These are phyloP conservation scores for Ditylenchus dipsaci DNA, from an alignment of 1,140 invertebrate species.

Conservation along the genomic window DNA sequence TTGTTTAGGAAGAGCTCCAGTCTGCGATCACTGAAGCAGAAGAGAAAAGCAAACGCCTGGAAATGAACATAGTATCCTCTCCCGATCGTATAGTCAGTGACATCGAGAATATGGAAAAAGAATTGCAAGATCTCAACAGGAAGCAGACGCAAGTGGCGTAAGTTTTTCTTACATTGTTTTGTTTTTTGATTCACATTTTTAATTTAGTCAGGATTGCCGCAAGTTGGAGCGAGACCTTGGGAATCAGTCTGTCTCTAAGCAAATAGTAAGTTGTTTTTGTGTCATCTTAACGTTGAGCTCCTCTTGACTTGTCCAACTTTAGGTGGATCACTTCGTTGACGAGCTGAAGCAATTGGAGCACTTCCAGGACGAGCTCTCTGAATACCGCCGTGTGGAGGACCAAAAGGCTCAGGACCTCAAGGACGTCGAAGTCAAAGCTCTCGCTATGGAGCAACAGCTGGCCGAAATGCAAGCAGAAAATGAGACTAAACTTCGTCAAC, in stretches of 20 bases:
- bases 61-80: constrained; percentile 6
- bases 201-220: background rate
- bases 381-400: background rate
- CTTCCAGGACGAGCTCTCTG: background rate
- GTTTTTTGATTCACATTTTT: background rate
- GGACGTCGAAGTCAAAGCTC: background rate
- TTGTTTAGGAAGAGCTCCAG: background rate
- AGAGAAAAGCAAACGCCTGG: constrained; percentile 2
- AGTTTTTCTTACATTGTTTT: background rate
- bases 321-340: background rate
- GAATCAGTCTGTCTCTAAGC: background rate
- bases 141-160: background rate
- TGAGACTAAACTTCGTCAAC: background rate
- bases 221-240: constrained; percentile 5
- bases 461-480: background rate
- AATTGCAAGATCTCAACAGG: background rate
- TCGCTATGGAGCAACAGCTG: background rate
- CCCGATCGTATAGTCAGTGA: background rate
- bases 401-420: background rate
- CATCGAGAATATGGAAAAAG: background rate
- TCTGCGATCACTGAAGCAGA: background rate
- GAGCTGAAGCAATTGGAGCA: background rate
- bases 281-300: too few relatives aligned
- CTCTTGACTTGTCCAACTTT: too few relatives aligned
- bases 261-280: background rate